A percentile compares a stretch with the other conserved stretches of the same genome.
Evolutionary conservation across 2,113 vertebrate genomes (phyloP).

Genomic region (Ornithorhynchus anatinus): DNA sequence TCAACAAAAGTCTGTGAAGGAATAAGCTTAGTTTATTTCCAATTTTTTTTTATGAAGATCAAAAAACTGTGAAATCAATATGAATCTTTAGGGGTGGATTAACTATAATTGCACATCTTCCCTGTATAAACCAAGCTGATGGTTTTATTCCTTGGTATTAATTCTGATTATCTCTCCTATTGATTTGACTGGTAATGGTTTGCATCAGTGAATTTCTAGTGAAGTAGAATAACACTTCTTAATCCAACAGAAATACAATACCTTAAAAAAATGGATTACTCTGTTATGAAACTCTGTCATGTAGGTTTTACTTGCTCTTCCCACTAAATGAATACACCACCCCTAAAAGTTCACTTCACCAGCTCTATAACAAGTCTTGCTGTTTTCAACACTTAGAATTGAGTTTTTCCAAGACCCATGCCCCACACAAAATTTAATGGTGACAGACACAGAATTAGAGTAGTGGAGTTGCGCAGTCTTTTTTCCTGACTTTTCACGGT

Average conservation of each 20-base stretch:
- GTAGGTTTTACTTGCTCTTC: background rate
- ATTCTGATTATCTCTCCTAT: slow-evolving; percentile 1
- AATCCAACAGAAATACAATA: background rate
- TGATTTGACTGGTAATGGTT: background rate
- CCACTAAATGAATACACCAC: background rate
- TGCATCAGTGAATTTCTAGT: background rate
- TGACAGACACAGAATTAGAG: too few relatives aligned
- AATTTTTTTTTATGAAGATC: slow-evolving; percentile 12
- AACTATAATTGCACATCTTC: slow-evolving; percentile 21
- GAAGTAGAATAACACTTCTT: background rate
- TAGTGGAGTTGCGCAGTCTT: too few relatives aligned
- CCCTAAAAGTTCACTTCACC: background rate
- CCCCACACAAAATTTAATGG: too few relatives aligned
- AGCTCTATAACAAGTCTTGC: background rate
- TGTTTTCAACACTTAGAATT: background rate
- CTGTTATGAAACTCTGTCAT: background rate
- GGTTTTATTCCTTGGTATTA: background rate
- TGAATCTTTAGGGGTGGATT: slow-evolving; percentile 21
- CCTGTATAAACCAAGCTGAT: background rate
- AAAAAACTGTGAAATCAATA: background rate
- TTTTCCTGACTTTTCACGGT: too few relatives aligned
- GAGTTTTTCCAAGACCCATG: too few relatives aligned
- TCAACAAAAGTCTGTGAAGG: background rate
- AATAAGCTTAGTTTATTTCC: background rate
- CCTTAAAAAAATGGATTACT: background rate